Base-by-base conservation (phyloP, 2,888 invertebrate genomes). In the Geophilus truncorum region DNA sequence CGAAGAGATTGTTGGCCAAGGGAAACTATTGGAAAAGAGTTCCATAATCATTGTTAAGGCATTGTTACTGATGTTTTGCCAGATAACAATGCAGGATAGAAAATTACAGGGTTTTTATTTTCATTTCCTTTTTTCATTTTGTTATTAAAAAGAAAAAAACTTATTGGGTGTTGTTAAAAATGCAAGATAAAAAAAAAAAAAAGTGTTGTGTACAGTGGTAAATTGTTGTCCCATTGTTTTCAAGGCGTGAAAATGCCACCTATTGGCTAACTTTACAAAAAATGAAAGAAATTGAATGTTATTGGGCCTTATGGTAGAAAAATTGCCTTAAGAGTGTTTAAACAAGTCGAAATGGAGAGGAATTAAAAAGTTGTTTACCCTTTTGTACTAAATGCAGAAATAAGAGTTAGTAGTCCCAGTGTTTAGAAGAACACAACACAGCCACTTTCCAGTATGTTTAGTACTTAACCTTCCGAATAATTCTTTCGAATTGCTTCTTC, bases 191-290 rank as follows among this genome's bases (percentile, higher is more conserved):
- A 51, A 5, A n/a, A 0, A 6, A 62, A 62, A 70, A 70, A 70
- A 70, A 51, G 21, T 21, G 51, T 51, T 51, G 18, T 51, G 6
- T 51, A 51, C 18, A 51, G 21, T 51, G 51, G n/a, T 21, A 51
- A 51, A 70, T 70, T 70, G 70, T 70, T 70, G 70, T 70, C 70
- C 70, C 70, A 70, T 70, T 70, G 70, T 70, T 70, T 70, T 70
- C 70, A 70, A 70, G 70, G 70, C 70, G 70, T 62, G 18, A 51
- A 28, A 12, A 28, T n/a, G 70, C 70, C 28, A 70, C 70, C 70
- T 28, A 70, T 70, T 51, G 51, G 51, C 51, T 25, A 70, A 70
- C 70, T 25, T 70, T 51, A 51, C 51, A 10, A 70, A 28, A 70
- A 1, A 28, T 12, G 3, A 28, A 70, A 28, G 18, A 21, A 51